Conservation (phyloP, 1,140 invertebrate genomes). For the Pachyrhynchus sulphureomaculatus region DNA sequence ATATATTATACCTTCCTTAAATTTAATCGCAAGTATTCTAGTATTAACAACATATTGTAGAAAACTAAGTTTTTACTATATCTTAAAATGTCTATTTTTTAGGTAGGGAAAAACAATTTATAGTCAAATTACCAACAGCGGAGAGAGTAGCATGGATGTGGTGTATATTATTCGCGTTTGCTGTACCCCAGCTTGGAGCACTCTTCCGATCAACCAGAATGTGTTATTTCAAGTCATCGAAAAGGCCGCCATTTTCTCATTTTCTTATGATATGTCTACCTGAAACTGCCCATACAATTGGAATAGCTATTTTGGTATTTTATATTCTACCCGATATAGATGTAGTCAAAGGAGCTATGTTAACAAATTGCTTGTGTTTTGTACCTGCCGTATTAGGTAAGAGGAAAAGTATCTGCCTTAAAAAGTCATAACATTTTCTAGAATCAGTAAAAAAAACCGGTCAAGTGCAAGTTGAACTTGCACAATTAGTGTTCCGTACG, state of each 20-base stretch:
- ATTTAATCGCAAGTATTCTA: no score
- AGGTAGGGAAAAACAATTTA: conserved; percentile 82
- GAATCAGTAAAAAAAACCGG: no score
- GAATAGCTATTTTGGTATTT: conserved; percentile 82
- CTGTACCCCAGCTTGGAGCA: conserved; percentile 84
- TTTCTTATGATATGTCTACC: conserved; percentile 74
- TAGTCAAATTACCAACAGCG: conserved; percentile 73
- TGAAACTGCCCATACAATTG: conserved; percentile 85
- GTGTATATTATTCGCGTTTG: conserved; percentile 84
- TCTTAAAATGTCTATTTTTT: no score
- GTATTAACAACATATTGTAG: no score
- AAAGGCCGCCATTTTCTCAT: conserved; percentile 62
- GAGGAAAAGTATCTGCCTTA: not conserved
- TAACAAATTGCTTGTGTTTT: conserved; percentile 91
- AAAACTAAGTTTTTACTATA: no score
- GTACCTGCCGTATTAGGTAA: conserved; percentile 74
- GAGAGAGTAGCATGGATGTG: conserved; percentile 91
- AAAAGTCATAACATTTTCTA: no score
- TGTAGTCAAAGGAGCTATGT: conserved; percentile 88
- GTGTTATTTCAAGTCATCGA: conserved; percentile 87
- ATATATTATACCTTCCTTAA: no score
- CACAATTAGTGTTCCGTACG: no score
- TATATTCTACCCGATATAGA: conserved; percentile 87
- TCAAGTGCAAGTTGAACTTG: no score
- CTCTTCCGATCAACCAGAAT: conserved; percentile 81